phyloP scores from a whole-genome alignment of 2,888 invertebrate genomes.

The Sphaerophoria rueppellii region DNA sequence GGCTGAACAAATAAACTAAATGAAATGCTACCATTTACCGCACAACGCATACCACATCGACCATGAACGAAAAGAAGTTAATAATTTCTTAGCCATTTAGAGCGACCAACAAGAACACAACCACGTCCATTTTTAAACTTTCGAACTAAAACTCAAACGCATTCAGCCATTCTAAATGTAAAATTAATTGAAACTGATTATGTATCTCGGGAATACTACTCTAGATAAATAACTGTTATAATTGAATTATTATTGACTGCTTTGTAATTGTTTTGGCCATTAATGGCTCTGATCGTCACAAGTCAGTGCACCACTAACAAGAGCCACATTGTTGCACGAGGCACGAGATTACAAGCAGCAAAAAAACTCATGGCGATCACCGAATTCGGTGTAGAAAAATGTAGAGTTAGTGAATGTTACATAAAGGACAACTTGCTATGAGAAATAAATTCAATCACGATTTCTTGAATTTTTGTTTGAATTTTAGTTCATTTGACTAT shows the following conservation, averaged over 20 bases:
- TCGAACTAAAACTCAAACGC: conserved; percentile 2
- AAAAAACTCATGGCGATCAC: conserved; percentile 38
- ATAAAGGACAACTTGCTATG: conserved; percentile 7
- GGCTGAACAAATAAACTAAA: conserved; percentile 37
- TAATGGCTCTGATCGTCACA: conserved; percentile 48
- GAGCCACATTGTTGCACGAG: conserved; percentile 16
- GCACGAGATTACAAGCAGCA: conserved; percentile 2
- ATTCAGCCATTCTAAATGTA: conserved; percentile 39
- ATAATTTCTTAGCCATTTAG: conserved; percentile 68
- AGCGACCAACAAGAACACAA: conserved; percentile 40
- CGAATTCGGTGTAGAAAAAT: conserved; percentile 14
- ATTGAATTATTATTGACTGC: conserved; percentile 50
- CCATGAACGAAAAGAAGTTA: conserved; percentile 54
- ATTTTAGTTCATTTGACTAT: conserved; percentile 32
- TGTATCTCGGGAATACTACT: conserved; percentile 17
- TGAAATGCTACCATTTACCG: conserved; percentile 42
- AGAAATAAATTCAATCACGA: conserved; percentile 70
- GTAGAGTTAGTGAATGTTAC: conserved; percentile 27
- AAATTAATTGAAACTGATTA: conserved; percentile 38
- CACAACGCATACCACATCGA: conserved; percentile 53
- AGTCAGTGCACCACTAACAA: conserved; percentile 43
- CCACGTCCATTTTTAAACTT: conserved; percentile 29
- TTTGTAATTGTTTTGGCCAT: conserved; percentile 55
- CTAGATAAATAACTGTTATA: conserved; percentile 51
- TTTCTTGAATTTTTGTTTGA: conserved; percentile 23